phyloP scores from a whole-genome alignment of 23 tunicate genomes.

The Halocynthia aurantium region DNA sequence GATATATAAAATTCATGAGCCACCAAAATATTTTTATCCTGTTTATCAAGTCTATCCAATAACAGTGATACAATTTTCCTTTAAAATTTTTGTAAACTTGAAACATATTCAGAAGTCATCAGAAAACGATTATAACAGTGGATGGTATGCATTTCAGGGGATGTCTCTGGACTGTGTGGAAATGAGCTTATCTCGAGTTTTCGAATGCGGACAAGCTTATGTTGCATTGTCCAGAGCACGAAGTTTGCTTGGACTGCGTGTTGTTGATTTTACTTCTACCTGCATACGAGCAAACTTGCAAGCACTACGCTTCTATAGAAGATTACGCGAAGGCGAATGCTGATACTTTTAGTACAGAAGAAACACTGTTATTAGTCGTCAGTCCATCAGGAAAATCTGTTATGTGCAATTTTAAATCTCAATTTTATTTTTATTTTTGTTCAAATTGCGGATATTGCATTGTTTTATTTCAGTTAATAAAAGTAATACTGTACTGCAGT shows the following conservation, averaged over 20 bases:
- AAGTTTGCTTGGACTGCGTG: conserved; percentile 64
- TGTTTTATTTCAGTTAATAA: too few species aligned
- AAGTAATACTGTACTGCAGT: too few species aligned
- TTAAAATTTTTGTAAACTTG: not conserved
- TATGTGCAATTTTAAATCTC: too few species aligned
- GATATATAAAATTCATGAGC: not conserved
- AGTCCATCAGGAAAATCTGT: too few species aligned
- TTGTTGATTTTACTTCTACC: conserved; percentile 52
- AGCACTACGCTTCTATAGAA: conserved; percentile 73
- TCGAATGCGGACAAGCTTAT: conserved; percentile 94
- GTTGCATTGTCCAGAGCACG: conserved; percentile 91
- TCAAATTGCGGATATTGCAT: too few species aligned
- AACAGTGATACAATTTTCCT: not conserved
- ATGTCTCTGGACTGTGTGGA: conserved; percentile 96
- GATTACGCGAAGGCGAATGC: conserved; percentile 45
- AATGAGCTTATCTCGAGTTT: conserved; percentile 77
- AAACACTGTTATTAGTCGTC: too few species aligned
- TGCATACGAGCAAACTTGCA: conserved; percentile 66
- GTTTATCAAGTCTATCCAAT: too few species aligned
- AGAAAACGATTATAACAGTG: not conserved
- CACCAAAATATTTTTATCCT: not conserved
- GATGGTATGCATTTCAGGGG: conserved; percentile 35
- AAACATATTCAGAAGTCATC: not conserved
- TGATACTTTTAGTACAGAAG: not conserved
- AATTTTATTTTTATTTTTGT: too few species aligned